phyloP scores from a whole-genome alignment of 2,888 invertebrate species.

The Orgyia antiqua region DNA sequence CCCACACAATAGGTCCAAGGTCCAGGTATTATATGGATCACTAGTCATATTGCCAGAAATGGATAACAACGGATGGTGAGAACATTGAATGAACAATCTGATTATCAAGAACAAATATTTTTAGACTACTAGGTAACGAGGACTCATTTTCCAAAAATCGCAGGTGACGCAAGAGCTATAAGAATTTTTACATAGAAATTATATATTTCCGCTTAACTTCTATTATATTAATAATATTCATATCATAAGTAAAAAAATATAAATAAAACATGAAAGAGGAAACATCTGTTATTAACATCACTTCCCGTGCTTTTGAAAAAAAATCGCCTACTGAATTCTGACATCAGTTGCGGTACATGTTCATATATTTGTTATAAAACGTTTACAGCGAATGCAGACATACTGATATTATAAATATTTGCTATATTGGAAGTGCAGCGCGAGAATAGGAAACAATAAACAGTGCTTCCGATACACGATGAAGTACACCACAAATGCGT shows the following conservation, averaged over 20 bases:
- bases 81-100: no score
- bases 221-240: constrained; percentile 37
- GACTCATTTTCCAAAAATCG: no score
- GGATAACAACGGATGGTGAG: no score
- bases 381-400: constrained; percentile 10
- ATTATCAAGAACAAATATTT: no score
- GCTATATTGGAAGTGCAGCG: constrained; percentile 18
- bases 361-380: constrained; percentile 13
- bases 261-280: constrained; percentile 37
- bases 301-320: constrained; percentile 18
- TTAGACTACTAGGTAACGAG: no score
- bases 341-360: constrained; percentile 10
- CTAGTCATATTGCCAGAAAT: no score
- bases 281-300: constrained; percentile 41
- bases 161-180: no score
- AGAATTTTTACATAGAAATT: constrained; percentile 34
- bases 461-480: constrained; percentile 15
- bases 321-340: constrained; percentile 13
- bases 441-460: constrained; percentile 21
- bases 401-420: constrained; percentile 22
- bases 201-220: constrained; percentile 32
- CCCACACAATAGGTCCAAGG: no score
- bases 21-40: no score
- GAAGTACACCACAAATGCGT: constrained; percentile 9
- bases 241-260: constrained; percentile 31